These are phyloP conservation scores for Seriola aureovittata DNA, from an alignment of 2,113 vertebrate genomes.

Conservation along the genomic window DNA sequence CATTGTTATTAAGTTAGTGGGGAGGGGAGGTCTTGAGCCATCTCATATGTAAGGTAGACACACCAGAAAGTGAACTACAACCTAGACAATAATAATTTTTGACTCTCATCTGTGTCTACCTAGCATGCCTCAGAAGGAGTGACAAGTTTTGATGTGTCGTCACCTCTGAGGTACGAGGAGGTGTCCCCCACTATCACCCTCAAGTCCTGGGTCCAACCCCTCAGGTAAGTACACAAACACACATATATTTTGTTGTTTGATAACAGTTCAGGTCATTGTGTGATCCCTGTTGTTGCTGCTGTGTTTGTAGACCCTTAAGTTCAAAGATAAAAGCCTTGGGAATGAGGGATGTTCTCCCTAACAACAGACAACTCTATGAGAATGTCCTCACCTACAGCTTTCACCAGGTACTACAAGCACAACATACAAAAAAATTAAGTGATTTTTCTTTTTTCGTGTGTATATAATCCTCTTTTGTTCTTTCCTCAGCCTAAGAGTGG, in stretches of 20 bases:
- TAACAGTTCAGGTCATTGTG: background rate
- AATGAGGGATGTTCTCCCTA: conserved; percentile 92
- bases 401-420: conserved; percentile 88
- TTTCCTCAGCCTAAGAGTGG: conserved; percentile 93
- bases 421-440: background rate
- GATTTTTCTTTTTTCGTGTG: background rate
- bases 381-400: conserved; percentile 95
- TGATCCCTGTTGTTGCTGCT: conserved; percentile 2
- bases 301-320: conserved; percentile 88
- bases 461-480: conserved; percentile 23
- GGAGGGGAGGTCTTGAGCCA: too few relatives aligned
- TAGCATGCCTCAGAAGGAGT: conserved; percentile 97
- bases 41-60: background rate
- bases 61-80: background rate
- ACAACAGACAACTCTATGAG: conserved; percentile 97
- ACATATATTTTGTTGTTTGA: background rate
- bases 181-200: conserved; percentile 93
- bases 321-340: conserved; percentile 96
- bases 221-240: conserved; percentile 84
- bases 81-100: background rate
- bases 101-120: conserved; percentile 18
- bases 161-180: conserved; percentile 94
- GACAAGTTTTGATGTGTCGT: conserved; percentile 92
- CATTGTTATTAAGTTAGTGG: too few relatives aligned
- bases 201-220: conserved; percentile 97